These are phyloP conservation scores for Shinisaurus crocodilurus DNA, from an alignment of 2,113 vertebrate genomes.

Conservation along the genomic window DNA sequence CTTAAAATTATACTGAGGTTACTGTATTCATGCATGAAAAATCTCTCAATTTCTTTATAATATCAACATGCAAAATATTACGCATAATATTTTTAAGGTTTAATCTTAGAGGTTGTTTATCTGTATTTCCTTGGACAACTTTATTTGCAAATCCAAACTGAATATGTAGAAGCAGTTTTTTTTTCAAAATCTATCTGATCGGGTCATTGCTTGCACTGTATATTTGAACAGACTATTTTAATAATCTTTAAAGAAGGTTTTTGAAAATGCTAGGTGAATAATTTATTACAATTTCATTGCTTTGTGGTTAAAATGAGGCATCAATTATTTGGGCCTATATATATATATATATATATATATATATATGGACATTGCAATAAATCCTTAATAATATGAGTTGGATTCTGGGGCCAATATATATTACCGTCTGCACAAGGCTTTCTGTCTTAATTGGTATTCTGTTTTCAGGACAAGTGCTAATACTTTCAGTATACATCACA, in stretches of 20 bases:
- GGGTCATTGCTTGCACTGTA: conserved; percentile 59
- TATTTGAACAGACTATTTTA: background rate
- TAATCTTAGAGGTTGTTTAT: conserved; percentile 78
- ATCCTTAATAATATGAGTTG: background rate
- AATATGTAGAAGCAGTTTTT: conserved; percentile 69
- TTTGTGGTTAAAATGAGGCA: conserved; percentile 18
- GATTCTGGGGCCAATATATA: background rate
- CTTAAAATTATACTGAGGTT: conserved; percentile 23
- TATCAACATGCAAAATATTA: conserved; percentile 8
- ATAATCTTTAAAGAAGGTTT: background rate
- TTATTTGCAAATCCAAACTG: conserved; percentile 76
- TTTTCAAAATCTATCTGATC: conserved; percentile 82
- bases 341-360: too few species aligned
- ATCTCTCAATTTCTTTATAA: background rate
- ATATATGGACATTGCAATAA: background rate
- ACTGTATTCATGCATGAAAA: conserved; percentile 13
- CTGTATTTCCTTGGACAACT: conserved; percentile 84
- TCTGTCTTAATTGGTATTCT: background rate
- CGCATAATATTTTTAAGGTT: background rate
- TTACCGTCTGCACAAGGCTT: background rate
- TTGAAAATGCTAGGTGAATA: background rate
- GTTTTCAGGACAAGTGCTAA: background rate
- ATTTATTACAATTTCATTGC: background rate
- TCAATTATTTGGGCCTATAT: background rate
- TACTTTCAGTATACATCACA: background rate